phyloP scores from a whole-genome alignment of 1,140 invertebrate species.

The Diuraphis noxia region DNA sequence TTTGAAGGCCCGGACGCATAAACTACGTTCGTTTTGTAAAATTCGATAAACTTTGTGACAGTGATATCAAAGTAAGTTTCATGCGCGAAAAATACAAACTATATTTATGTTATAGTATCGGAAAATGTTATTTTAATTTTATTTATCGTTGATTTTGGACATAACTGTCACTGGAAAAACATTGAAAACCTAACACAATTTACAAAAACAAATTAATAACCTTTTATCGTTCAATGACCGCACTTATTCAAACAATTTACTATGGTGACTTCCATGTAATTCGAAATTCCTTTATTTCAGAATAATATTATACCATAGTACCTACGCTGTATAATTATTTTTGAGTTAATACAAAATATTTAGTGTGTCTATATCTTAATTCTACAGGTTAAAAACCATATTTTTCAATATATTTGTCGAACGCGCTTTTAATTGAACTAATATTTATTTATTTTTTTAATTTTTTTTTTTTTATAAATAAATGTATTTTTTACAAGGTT shows the following conservation, averaged over 20 bases:
- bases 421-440: not conserved
- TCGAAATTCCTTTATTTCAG: not conserved
- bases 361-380: too few species aligned
- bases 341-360: not conserved
- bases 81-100: not conserved
- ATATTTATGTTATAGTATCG: not conserved
- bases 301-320: not conserved
- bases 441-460: too few species aligned
- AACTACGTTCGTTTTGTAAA: not conserved
- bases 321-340: not conserved
- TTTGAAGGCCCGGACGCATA: not conserved
- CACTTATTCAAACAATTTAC: not conserved
- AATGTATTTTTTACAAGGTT: too few species aligned
- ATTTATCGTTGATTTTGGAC: not conserved
- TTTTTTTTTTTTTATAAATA: too few species aligned
- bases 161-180: not conserved
- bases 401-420: not conserved
- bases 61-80: not conserved
- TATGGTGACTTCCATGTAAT: not conserved
- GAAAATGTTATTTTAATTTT: not conserved
- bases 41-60: not conserved
- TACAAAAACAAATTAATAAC: not conserved
- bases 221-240: not conserved
- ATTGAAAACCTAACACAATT: not conserved
- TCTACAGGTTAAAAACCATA: not conserved